phyloP scores from a whole-genome alignment of 2,888 invertebrate species.

The Catocala sponsa region DNA sequence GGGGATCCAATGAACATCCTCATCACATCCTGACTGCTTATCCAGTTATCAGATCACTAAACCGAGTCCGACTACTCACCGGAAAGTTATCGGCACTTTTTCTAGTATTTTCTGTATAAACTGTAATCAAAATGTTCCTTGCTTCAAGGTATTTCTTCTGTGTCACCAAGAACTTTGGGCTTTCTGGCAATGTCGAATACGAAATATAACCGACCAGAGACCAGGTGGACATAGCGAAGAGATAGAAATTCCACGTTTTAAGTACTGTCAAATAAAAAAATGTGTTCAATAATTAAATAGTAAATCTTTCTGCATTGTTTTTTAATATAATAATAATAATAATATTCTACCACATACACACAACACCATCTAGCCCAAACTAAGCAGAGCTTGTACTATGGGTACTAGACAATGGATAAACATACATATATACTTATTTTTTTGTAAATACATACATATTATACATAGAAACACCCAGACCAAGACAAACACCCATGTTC shows the following conservation, averaged over 20 bases:
- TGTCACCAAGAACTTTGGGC: constrained; percentile 74
- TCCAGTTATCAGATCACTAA: too few relatives aligned
- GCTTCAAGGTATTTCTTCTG: constrained; percentile 73
- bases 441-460: too few relatives aligned
- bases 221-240: constrained; percentile 68
- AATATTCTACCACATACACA: too few relatives aligned
- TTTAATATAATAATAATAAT: too few relatives aligned
- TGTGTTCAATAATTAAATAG: not conserved
- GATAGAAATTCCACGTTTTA: constrained; percentile 77
- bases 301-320: not conserved
- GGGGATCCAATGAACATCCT: too few relatives aligned
- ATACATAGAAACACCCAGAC: too few relatives aligned
- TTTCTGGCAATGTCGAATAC: constrained; percentile 71
- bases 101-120: constrained; percentile 72
- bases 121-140: constrained; percentile 66
- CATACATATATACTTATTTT: too few relatives aligned
- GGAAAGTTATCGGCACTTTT: constrained; percentile 68
- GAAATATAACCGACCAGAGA: constrained; percentile 63
- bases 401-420: too few relatives aligned
- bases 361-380: too few relatives aligned
- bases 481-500: too few relatives aligned
- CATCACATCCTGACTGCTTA: too few relatives aligned
- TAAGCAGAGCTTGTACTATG: too few relatives aligned
- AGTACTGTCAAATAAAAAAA: constrained; percentile 66
- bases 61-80: constrained; percentile 53